Conservation (phyloP, 64 coral and sea anemone genomes). For the Stichodactyla mertensii region DNA sequence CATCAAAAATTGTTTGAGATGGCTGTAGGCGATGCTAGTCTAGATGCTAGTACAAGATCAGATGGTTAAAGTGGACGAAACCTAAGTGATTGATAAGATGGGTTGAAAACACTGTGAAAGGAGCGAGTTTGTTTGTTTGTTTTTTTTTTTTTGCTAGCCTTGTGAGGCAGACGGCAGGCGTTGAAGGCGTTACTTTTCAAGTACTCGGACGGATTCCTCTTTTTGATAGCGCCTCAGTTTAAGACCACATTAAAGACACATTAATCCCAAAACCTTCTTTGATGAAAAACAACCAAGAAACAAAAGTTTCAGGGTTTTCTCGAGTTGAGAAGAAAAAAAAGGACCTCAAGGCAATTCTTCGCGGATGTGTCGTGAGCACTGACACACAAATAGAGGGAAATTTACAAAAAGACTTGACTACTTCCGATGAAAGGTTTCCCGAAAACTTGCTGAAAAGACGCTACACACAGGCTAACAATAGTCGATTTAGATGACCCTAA, state of each 20-base stretch:
- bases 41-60: background rate
- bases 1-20: background rate
- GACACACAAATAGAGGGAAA: background rate
- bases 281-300: background rate
- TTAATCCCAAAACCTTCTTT: background rate
- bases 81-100: background rate
- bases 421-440: background rate
- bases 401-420: constrained; percentile 8
- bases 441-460: background rate
- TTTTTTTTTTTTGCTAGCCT: background rate
- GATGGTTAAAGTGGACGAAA: background rate
- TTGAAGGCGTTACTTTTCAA: background rate
- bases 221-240: background rate
- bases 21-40: background rate
- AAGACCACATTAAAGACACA: background rate
- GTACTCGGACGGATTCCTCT: background rate
- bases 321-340: background rate
- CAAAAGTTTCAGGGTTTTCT: background rate
- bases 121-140: background rate
- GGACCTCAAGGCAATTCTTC: background rate
- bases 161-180: background rate
- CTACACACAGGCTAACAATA: background rate
- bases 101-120: background rate
- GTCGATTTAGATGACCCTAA: background rate
- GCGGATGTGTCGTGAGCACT: constrained; percentile 7